These are phyloP conservation scores for Odocoileus hemionus DNA, from an alignment of 2,113 vertebrate genomes.

Conservation along the genomic window DNA sequence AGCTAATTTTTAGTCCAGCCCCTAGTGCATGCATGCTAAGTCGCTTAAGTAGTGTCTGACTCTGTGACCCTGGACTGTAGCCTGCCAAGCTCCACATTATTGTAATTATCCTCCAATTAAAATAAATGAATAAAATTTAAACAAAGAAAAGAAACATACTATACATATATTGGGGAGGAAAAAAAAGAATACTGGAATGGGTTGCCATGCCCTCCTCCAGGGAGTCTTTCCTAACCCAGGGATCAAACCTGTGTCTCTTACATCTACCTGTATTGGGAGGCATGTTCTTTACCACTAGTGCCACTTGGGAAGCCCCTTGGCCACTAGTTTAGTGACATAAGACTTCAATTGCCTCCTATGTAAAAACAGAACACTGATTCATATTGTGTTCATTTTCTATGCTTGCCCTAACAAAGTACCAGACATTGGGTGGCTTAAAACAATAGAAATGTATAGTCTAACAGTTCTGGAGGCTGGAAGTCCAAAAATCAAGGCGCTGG, in stretches of 20 bases:
- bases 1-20: background rate
- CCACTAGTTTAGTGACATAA: background rate
- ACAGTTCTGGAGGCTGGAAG: background rate
- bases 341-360: background rate
- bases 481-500: background rate
- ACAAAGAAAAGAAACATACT: background rate
- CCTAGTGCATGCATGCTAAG: background rate
- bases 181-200: background rate
- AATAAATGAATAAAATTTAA: background rate
- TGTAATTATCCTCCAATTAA: background rate
- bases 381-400: background rate
- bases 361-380: background rate
- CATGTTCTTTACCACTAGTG: background rate
- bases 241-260: background rate
- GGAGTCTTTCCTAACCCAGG: background rate
- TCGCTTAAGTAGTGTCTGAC: background rate
- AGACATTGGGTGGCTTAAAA: background rate
- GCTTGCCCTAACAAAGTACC: background rate
- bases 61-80: background rate
- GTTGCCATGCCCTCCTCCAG: background rate
- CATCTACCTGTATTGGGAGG: background rate
- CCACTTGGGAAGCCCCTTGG: background rate
- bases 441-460: background rate
- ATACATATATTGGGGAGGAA: background rate
- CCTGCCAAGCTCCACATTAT: background rate